phyloP scores from a whole-genome alignment of 2,797 vertebrate species.

The Centroberyx gerrardi region DNA sequence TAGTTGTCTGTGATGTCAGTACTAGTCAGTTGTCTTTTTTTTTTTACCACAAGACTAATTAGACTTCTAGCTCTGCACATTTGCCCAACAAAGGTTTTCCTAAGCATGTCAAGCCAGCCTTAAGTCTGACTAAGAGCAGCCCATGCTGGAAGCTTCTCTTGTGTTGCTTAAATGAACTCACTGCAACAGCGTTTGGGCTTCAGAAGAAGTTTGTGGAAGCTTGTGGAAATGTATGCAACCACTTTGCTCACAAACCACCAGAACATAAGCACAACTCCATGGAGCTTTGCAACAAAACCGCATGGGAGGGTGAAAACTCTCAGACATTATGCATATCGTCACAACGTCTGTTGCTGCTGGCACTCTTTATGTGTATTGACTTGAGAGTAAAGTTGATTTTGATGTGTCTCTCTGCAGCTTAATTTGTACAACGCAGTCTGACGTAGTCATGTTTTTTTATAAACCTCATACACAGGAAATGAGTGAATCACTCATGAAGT shows the following conservation, averaged over 20 bases:
- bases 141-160: too few species aligned
- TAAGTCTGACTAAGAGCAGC: neutral
- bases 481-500: slow-evolving; percentile 1
- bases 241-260: neutral
- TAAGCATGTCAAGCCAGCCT: neutral
- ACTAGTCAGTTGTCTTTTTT: neutral
- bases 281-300: slow-evolving; percentile 1
- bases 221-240: slow-evolving; percentile 10
- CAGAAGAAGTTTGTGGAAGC: slow-evolving; percentile 15
- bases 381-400: neutral
- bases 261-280: neutral
- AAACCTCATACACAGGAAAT: slow-evolving; percentile 5
- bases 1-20: neutral
- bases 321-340: neutral
- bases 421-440: too few species aligned
- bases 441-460: too few species aligned
- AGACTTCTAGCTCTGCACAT: too few species aligned
- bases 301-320: neutral
- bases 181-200: slow-evolving; percentile 28
- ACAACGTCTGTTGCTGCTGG: too few species aligned
- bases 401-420: too few species aligned
- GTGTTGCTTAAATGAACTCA: slow-evolving; percentile 12
- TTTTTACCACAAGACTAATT: neutral
- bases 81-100: neutral
- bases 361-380: neutral